Evolutionary conservation across 1,140 invertebrate species (phyloP).

Genomic region (silkworm (Bombyx mori)): DNA sequence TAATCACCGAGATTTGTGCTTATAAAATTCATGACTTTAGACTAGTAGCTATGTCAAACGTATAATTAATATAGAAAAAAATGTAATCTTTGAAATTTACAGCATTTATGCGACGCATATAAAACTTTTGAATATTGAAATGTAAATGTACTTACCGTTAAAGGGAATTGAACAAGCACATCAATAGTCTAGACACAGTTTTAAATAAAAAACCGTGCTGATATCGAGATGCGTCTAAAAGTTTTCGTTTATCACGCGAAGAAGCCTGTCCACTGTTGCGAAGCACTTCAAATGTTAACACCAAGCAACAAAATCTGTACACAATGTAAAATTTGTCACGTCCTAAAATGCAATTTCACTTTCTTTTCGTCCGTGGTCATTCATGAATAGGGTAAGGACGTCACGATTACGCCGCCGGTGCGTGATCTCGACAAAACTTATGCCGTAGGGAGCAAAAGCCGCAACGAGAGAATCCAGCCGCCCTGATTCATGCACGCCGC

Average conservation of each 20-base stretch:
- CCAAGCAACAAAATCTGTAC: slow-evolving; percentile 37
- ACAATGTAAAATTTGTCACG: slow-evolving; percentile 41
- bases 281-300: slow-evolving; percentile 33
- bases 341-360: slow-evolving; percentile 45
- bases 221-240: slow-evolving; percentile 55
- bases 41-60: too few species aligned
- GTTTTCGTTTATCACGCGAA: slow-evolving; percentile 39
- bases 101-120: too few species aligned
- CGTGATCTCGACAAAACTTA: slow-evolving; percentile 59
- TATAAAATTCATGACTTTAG: not conserved
- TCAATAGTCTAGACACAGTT: slow-evolving; percentile 64
- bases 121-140: too few species aligned
- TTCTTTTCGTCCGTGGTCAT: slow-evolving; percentile 41
- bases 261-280: slow-evolving; percentile 21
- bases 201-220: slow-evolving; percentile 54
- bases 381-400: slow-evolving; percentile 40
- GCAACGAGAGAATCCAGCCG: slow-evolving; percentile 17
- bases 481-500: slow-evolving; percentile 38
- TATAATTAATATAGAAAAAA: too few species aligned
- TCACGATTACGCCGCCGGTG: slow-evolving; percentile 11
- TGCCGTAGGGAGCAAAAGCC: slow-evolving; percentile 22
- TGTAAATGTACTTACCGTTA: slow-evolving; percentile 37
- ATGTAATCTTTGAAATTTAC: too few species aligned
- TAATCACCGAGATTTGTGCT: slow-evolving; percentile 28
- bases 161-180: slow-evolving; percentile 24